These are phyloP conservation scores for Limnephilus marmoratus DNA, from an alignment of 2,888 invertebrate genomes.

Conservation along the genomic window DNA sequence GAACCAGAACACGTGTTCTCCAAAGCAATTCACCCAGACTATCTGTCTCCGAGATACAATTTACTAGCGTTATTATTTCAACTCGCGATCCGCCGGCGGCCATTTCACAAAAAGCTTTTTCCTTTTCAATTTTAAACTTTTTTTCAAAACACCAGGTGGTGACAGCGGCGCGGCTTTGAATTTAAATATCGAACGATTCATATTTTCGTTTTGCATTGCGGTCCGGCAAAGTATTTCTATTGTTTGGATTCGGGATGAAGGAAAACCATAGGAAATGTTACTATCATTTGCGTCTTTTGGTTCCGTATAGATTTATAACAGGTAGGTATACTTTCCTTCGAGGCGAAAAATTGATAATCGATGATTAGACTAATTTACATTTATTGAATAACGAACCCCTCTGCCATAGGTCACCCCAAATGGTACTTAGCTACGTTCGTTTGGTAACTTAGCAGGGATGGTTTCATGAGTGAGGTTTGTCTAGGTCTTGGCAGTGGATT, in stretches of 20 bases:
- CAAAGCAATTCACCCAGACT: conserved; percentile 51
- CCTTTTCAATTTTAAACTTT: conserved; percentile 32
- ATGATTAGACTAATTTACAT: too few species aligned
- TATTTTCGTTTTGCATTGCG: conserved; percentile 33
- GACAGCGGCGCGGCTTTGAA: conserved; percentile 40
- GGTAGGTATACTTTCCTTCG: too few species aligned
- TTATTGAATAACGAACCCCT: too few species aligned
- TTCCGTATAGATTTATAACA: not conserved
- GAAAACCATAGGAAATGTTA: not conserved
- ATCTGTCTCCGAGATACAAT: conserved; percentile 62
- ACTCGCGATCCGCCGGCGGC: conserved; percentile 37
- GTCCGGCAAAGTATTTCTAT: conserved; percentile 13
- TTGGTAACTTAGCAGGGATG: too few species aligned
- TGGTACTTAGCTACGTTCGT: too few species aligned
- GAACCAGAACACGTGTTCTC: conserved; percentile 58
- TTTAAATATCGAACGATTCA: conserved; percentile 45
- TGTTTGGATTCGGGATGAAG: not conserved
- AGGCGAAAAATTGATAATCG: too few species aligned
- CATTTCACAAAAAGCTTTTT: conserved; percentile 44
- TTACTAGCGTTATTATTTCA: conserved; percentile 55
- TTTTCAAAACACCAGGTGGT: conserved; percentile 49
- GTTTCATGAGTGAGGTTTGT: too few species aligned
- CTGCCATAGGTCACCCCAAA: too few species aligned
- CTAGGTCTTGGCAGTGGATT: too few species aligned
- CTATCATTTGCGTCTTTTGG: not conserved